Evolutionary conservation across 2,888 invertebrate genomes (phyloP), one percentile per base, ranked within the genome.

Genomic region (Epistrophella euchroma): DNA sequence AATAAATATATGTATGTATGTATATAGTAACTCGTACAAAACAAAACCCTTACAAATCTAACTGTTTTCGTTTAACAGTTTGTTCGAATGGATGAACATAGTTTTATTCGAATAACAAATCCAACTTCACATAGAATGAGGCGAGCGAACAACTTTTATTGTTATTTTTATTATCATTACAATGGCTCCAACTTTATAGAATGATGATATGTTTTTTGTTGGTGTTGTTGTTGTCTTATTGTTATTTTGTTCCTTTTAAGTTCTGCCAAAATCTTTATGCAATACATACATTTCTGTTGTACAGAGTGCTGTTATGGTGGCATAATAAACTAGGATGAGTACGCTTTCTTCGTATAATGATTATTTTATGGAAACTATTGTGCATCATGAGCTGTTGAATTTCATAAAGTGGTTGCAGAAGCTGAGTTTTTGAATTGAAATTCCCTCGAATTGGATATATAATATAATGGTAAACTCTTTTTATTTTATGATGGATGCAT

Each of bases 91-190:
- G 40, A 82, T 71, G 71, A 72, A 66, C 73, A 82, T 28, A 19
- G 47, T 66, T 66, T 47, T 35, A 71, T 72, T 19, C 60, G 62
- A 70, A 70, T 60, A 79, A 64, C 79, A 79, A 70, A 83, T 78
- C 70, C 83, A 83, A 83, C 83, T 83, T 56, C 73, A 62, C 43
- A 64, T 32, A 62, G 74, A 84, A 74, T 64, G 70, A 78, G 64
- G 83, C 62, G 50, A 84, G 83, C 62, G 50, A 84, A 84, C 70
- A 79, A 84, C 79, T 74, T 84, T 84, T 84, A 84, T 79, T 84
- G 83, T 84, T 79, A 84, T 75, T 84, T 83, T 84, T 84, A 84
- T 84, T 74, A 84, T 75, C 74, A 84, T 84, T 84, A 74, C 83
- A 45, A 64, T 78, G 78, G 71, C 68, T 72, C 50, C 58, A 77